phyloP scores from a whole-genome alignment of 2,113 vertebrate genomes.

The Perca fluviatilis region DNA sequence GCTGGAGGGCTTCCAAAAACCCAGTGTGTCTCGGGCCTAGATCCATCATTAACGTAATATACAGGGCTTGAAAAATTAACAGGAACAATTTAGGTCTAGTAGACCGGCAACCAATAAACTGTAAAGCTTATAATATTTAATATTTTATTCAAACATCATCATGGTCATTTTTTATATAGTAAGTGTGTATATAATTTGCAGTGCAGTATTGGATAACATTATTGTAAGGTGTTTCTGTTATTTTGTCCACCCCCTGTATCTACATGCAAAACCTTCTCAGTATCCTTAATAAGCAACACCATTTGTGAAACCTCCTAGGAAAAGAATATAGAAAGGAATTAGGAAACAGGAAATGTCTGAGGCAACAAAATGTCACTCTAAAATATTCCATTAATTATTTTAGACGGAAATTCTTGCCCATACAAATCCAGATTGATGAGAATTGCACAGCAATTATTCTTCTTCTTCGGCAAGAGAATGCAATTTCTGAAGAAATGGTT shows the following conservation, averaged over 20 bases:
- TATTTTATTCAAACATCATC: neutral
- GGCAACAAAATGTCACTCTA: neutral
- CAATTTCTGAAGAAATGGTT: neutral
- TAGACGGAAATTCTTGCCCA: too few species aligned
- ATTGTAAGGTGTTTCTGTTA: neutral
- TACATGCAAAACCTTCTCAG: neutral
- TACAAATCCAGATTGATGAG: neutral
- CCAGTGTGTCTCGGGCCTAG: neutral
- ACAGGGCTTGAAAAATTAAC: neutral
- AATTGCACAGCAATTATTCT: neutral
- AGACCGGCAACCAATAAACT: neutral
- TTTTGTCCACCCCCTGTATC: neutral
- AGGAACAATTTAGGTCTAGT: neutral
- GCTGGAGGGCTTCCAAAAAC: neutral
- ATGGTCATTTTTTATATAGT: neutral
- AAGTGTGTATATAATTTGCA: neutral
- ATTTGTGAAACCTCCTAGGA: neutral
- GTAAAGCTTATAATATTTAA: neutral
- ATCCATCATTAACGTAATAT: neutral
- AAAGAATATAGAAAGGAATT: neutral
- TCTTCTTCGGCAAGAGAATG: neutral
- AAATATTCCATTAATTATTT: neutral
- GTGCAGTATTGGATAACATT: neutral
- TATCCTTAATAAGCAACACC: neutral
- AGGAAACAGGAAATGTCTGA: neutral